phyloP scores from a whole-genome alignment of 2,888 invertebrate genomes.

The Frankliniella fusca region DNA sequence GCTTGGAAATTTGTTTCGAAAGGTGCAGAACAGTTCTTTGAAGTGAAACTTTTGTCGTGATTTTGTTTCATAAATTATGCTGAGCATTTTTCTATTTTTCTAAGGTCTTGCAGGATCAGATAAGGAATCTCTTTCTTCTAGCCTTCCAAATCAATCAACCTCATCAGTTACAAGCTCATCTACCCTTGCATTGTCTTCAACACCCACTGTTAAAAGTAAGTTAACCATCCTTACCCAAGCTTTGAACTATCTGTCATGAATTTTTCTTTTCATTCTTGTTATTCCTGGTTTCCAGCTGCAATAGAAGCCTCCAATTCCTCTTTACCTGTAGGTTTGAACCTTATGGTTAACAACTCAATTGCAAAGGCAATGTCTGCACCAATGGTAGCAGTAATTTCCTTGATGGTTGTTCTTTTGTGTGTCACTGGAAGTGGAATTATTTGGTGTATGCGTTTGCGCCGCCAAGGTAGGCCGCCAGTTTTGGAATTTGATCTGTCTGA shows the following conservation, averaged over 20 bases:
- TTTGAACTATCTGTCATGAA: not conserved
- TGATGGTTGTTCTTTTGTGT: not conserved
- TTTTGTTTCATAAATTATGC: too few relatives aligned
- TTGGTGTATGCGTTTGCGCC: not conserved
- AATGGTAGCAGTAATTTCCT: not conserved
- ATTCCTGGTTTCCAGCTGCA: not conserved
- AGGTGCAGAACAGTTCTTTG: not conserved
- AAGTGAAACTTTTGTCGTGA: not conserved
- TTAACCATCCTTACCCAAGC: not conserved
- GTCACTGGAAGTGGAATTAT: not conserved
- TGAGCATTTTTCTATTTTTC: not conserved
- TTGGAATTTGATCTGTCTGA: not conserved
- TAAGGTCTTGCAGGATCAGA: not conserved
- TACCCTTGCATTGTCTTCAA: not conserved
- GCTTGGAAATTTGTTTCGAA: constrained; percentile 57
- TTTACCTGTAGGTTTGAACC: not conserved
- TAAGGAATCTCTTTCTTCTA: not conserved
- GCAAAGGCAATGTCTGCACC: not conserved
- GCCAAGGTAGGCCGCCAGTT: constrained; percentile 8
- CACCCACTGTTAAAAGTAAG: not conserved
- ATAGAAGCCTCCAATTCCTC: not conserved
- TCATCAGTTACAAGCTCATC: not conserved
- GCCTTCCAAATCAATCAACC: not conserved
- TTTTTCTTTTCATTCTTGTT: not conserved
- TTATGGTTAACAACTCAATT: not conserved